A percentile compares a stretch with the other conserved stretches of the same genome.
These are phyloP conservation scores for Spheniscus mendiculus DNA, from an alignment of 2,113 vertebrate genomes.

Conservation along the genomic window DNA sequence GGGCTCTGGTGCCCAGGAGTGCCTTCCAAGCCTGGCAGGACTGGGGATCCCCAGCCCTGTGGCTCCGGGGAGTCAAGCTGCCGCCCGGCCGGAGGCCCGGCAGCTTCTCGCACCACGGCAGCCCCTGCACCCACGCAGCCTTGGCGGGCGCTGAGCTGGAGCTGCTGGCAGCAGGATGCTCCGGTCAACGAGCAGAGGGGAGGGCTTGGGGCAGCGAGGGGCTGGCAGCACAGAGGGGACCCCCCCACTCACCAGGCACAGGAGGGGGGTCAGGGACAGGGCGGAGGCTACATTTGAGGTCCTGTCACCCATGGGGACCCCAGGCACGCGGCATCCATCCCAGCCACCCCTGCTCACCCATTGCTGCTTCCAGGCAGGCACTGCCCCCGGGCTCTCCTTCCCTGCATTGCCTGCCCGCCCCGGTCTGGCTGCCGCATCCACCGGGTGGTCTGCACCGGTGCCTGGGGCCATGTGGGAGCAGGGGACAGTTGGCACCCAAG, in stretches of 20 bases:
- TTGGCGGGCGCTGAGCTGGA: neutral
- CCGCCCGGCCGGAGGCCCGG: rapidly evolving
- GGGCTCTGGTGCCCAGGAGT: rapidly evolving
- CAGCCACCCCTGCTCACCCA: neutral
- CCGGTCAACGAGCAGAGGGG: rapidly evolving
- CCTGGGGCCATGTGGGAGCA: rapidly evolving
- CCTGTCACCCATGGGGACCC: too few relatives aligned
- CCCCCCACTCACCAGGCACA: rapidly evolving
- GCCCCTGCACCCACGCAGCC: rapidly evolving
- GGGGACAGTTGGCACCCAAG: slow-evolving; percentile 3
- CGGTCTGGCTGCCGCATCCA: neutral
- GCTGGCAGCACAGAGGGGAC: rapidly evolving
- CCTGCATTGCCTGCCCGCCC: rapidly evolving
- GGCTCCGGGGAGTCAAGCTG: rapidly evolving
- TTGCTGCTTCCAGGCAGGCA: neutral
- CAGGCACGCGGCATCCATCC: rapidly evolving
- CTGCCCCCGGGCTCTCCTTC: neutral
- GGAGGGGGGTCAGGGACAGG: neutral
- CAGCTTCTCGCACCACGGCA: neutral
- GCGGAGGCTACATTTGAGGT: neutral
- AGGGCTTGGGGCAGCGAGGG: neutral
- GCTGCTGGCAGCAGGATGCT: neutral
- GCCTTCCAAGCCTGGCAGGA: neutral
- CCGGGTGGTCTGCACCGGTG: neutral
- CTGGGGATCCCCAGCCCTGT: rapidly evolving